A percentile compares a stretch with the other conserved stretches of the same genome.
phyloP scores from a whole-genome alignment of 2,797 vertebrate species.

The Eidolon dupreanum region DNA sequence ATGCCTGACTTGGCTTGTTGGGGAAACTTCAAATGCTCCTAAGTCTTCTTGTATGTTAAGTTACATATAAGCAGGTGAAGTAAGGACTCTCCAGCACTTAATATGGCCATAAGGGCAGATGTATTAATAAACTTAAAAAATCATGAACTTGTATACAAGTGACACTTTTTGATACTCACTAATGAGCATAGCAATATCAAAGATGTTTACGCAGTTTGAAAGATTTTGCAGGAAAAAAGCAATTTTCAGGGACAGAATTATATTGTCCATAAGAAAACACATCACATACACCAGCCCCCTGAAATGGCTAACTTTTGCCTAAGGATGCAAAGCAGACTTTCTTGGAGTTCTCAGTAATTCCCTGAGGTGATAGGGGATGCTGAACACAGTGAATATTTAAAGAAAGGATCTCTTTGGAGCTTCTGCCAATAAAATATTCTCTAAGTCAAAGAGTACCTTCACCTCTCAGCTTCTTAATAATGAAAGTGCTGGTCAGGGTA shows the following conservation, averaged over 20 bases:
- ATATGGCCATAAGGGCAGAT: neutral
- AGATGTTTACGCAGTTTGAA: constrained; percentile 68
- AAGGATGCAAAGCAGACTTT: constrained; percentile 81
- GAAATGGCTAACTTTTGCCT: constrained; percentile 81
- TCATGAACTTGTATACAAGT: constrained; percentile 39
- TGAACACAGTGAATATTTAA: constrained; percentile 78
- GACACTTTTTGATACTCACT: constrained; percentile 68
- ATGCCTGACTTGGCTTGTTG: neutral
- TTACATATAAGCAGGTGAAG: neutral
- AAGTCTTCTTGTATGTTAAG: constrained; percentile 18
- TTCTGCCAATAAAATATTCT: constrained; percentile 84
- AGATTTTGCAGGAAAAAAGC: constrained; percentile 78
- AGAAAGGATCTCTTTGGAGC: constrained; percentile 80
- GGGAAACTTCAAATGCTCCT: neutral
- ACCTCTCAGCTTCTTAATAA: constrained; percentile 83
- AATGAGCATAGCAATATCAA: constrained; percentile 71
- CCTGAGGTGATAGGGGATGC: constrained; percentile 81
- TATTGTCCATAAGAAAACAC: constrained; percentile 79
- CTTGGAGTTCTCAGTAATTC: constrained; percentile 78
- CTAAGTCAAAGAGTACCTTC: constrained; percentile 78
- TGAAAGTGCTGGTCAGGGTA: constrained; percentile 77
- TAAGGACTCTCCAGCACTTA: neutral
- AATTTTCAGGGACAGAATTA: constrained; percentile 74
- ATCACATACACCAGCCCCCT: constrained; percentile 37
- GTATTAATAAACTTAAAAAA: constrained; percentile 28